A percentile compares a stretch with the other conserved stretches of the same genome.
These are phyloP conservation scores for Enhydra lutris DNA, from an alignment of 2,113 vertebrate genomes.

Conservation along the genomic window DNA sequence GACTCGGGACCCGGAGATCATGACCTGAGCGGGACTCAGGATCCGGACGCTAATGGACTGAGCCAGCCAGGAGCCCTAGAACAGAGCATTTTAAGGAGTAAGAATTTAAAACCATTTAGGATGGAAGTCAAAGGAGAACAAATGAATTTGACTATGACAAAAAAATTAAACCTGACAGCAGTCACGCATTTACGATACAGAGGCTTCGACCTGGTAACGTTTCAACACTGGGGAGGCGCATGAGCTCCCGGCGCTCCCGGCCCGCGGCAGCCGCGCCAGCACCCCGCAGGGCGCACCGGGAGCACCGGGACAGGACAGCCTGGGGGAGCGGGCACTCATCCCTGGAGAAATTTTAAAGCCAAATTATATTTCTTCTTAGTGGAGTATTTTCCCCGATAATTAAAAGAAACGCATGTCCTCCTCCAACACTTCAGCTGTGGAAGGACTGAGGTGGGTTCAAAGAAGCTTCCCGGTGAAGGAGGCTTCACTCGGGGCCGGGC, in stretches of 20 bases:
- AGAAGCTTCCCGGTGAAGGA: not conserved
- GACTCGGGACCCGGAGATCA: not conserved
- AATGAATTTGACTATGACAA: not conserved
- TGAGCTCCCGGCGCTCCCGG: not conserved
- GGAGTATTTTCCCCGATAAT: not conserved
- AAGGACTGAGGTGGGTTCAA: not conserved
- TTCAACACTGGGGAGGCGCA: accelerated
- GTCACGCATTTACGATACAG: not conserved
- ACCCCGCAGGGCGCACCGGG: not conserved
- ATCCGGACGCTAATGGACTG: not conserved
- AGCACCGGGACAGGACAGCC: accelerated
- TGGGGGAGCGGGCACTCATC: accelerated
- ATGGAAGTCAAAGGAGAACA: not conserved
- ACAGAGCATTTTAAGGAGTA: not conserved
- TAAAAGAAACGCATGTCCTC: not conserved
- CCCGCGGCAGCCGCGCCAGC: not conserved
- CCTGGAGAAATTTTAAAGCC: not conserved
- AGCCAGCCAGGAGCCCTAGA: not conserved
- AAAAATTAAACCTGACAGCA: not conserved
- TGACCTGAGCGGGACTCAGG: not conserved
- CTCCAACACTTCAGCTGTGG: not conserved
- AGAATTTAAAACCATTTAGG: not conserved
- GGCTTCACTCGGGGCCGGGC: not conserved
- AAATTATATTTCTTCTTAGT: not conserved
- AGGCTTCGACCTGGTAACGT: not conserved